phyloP scores from a whole-genome alignment of 2,888 invertebrate genomes.

The Ophion ellenae region DNA sequence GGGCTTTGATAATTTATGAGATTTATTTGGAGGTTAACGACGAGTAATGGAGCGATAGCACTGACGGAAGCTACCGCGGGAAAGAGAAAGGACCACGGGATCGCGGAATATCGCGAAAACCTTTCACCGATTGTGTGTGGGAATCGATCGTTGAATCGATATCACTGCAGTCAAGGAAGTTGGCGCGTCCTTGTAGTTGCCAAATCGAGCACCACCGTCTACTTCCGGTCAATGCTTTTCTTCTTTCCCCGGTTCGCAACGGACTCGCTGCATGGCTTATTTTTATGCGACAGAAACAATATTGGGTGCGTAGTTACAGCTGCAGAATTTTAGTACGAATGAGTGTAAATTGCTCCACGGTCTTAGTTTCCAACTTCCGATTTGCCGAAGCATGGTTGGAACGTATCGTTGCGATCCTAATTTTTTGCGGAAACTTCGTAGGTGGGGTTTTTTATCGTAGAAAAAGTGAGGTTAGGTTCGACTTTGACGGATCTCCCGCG shows the following conservation, averaged over 20 bases:
- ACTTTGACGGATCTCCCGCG: too few species aligned
- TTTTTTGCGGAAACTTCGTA: too few species aligned
- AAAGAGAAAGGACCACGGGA: conserved; percentile 62
- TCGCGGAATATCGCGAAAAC: conserved; percentile 45
- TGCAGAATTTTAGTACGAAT: too few species aligned
- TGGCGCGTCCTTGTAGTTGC: conserved; percentile 49
- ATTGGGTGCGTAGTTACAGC: too few species aligned
- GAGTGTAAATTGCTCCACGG: too few species aligned
- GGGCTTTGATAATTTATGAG: neutral
- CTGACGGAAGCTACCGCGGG: conserved; percentile 41
- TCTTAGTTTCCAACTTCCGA: too few species aligned
- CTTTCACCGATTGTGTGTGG: conserved; percentile 63
- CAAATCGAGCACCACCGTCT: conserved; percentile 12
- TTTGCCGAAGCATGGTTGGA: too few species aligned
- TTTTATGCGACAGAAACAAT: neutral
- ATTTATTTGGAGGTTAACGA: conserved; percentile 16
- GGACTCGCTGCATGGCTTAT: neutral
- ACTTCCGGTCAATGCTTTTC: conserved; percentile 7
- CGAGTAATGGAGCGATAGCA: conserved; percentile 13
- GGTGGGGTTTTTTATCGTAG: too few species aligned
- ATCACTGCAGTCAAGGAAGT: conserved; percentile 37
- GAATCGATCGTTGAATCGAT: conserved; percentile 51
- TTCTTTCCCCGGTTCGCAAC: neutral
- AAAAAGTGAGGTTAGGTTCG: too few species aligned
- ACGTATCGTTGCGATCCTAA: too few species aligned